Conservation (phyloP, 2,797 vertebrate species). For the Hydrocynus forskahlii region DNA sequence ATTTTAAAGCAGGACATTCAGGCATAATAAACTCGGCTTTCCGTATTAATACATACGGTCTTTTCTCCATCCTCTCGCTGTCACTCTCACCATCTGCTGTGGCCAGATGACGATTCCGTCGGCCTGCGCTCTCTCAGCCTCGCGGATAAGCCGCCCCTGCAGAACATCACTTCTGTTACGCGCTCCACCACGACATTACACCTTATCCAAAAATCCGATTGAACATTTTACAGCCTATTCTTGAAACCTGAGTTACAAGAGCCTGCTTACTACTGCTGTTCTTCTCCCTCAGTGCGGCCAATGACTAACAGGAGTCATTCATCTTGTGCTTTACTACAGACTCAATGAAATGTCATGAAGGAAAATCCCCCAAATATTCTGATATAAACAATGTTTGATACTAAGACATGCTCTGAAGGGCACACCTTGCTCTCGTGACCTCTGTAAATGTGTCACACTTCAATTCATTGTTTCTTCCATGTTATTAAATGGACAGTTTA, state of each 20-base stretch:
- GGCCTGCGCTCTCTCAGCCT: background rate
- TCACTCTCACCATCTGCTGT: constrained; percentile 5
- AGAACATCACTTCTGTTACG: background rate
- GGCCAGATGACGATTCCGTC: background rate
- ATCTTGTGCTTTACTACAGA: too few species aligned
- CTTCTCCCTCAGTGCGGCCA: background rate
- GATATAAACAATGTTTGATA: background rate
- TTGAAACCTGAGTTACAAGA: background rate
- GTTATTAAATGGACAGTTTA: too few species aligned
- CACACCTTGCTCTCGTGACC: background rate
- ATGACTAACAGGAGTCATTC: background rate
- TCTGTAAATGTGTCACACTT: too few species aligned
- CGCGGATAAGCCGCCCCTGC: background rate
- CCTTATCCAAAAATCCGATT: background rate
- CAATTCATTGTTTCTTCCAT: too few species aligned
- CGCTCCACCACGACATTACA: background rate
- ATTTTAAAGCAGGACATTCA: background rate
- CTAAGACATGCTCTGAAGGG: background rate
- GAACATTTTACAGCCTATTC: background rate
- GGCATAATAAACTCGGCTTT: background rate
- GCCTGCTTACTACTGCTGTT: background rate
- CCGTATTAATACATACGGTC: background rate
- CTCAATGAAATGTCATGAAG: background rate
- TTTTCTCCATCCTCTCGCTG: constrained; percentile 4
- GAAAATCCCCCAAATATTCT: background rate